Base-by-base conservation (phyloP, 2,888 invertebrate genomes). In the Acanthopleura granulata region DNA sequence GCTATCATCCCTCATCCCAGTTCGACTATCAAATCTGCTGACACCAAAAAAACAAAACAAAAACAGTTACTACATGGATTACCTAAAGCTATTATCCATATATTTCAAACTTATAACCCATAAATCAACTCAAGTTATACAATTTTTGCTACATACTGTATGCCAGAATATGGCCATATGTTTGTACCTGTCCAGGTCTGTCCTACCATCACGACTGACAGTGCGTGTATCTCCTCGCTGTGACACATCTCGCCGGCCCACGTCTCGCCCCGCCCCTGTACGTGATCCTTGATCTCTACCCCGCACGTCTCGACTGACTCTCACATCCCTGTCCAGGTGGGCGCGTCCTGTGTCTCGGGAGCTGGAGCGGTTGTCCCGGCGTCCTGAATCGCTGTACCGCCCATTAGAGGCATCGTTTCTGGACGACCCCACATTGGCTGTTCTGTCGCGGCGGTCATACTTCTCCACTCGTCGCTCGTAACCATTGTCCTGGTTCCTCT, bases 371-470 rank as follows among this genome's bases (percentile, higher is more conserved):
- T 30, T 71, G 0, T 75, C 80, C 12, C 76, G 62, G 62, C 72
- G 75, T 16, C 69, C 77, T 25, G 73, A 9, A 11, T 57, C 72
- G 62, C 50, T 69, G 49, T 27, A 66, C 18, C 66, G 66, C 16
- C 25, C 22, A 40, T 40, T 40, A n/a, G 57, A 18, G 22, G n/a
- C 57, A 4, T 57, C 57, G 22, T 57, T 57, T 57, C 57, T 57
- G 22, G 18, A n/a, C 4, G 57, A n/a, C 3, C 22, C 66, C 16
- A 25, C 25, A 27, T 27, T 27, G 25, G 4, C 22, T 14, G 27
- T 22, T 22, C 27, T 22, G 29, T 82, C 81, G 62, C 82, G 74
- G 12, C 85, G 75, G 51, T 85, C 83, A 79, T 83, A 85, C 14
- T 82, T 62, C 30, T 84, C 82, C 49, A 80, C 83, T 50, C 82